A percentile compares a stretch with the other conserved stretches of the same genome.
Conservation (phyloP, 2,888 invertebrate species). For the Ophonus ardosiacus region DNA sequence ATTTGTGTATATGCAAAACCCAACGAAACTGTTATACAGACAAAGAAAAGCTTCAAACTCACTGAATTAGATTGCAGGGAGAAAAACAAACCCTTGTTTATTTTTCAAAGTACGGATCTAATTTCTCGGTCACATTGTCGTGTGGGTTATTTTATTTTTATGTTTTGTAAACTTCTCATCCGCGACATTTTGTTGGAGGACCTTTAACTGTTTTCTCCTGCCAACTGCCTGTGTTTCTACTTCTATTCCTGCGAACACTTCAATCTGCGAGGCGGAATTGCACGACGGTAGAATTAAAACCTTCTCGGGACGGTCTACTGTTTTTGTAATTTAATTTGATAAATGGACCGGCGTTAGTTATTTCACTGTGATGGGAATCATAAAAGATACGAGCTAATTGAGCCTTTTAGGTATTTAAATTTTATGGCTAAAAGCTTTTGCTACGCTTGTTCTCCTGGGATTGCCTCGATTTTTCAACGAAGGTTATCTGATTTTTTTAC, state of each 20-base stretch:
- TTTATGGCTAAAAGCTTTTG: slow-evolving; percentile 40
- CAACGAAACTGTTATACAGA: too few relatives aligned
- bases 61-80: neutral
- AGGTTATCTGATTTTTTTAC: slow-evolving; percentile 17
- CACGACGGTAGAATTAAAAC: slow-evolving; percentile 33
- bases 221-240: neutral
- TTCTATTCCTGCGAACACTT: slow-evolving; percentile 25
- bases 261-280: slow-evolving; percentile 35
- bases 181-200: slow-evolving; percentile 19
- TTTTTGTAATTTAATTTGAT: slow-evolving; percentile 57
- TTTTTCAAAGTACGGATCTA: slow-evolving; percentile 4
- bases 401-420: slow-evolving; percentile 47
- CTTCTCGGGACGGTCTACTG: slow-evolving; percentile 25
- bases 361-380: slow-evolving; percentile 46
- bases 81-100: slow-evolving; percentile 29
- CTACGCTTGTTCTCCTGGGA: slow-evolving; percentile 12
- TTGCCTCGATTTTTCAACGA: neutral
- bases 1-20: too few relatives aligned
- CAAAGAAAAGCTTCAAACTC: neutral
- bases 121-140: slow-evolving; percentile 25
- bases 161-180: slow-evolving; percentile 13
- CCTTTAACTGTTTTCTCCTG: neutral
- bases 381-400: slow-evolving; percentile 46
- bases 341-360: slow-evolving; percentile 53
- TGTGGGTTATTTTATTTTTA: neutral